Percentiles rank a stretch among this genome's conserved stretches.
These are phyloP conservation scores for Myzus persicae DNA, from an alignment of 1,140 invertebrate species.

Conservation along the genomic window DNA sequence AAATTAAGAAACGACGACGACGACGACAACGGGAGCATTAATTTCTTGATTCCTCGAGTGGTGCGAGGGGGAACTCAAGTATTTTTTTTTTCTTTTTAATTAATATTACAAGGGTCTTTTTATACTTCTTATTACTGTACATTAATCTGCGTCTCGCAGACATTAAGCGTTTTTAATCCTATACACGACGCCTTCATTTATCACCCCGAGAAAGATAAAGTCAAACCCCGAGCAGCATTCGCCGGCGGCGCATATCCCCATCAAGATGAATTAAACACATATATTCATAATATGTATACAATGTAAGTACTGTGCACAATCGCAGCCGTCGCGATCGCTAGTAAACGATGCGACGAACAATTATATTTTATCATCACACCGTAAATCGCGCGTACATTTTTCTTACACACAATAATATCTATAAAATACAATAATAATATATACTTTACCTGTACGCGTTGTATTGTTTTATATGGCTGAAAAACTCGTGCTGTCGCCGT, in stretches of 20 bases:
- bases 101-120: constrained; percentile 55
- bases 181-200: constrained; percentile 51
- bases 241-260: background rate
- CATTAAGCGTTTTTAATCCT: constrained; percentile 57
- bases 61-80: background rate
- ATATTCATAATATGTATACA: too few species aligned
- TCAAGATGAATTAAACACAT: background rate
- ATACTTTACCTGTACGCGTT: background rate
- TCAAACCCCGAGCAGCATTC: background rate
- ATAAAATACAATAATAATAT: background rate
- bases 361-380: background rate
- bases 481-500: background rate
- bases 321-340: too few species aligned
- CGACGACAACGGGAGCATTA: background rate
- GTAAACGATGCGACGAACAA: background rate
- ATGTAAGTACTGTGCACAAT: background rate
- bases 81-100: constrained; percentile 46
- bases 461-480: background rate
- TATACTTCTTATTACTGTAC: constrained; percentile 54
- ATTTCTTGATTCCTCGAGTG: constrained; percentile 55
- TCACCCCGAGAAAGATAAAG: background rate
- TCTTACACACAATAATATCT: background rate
- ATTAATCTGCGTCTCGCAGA: constrained; percentile 54
- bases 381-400: background rate
- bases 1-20: constrained; percentile 51